A percentile compares a stretch with the other conserved stretches of the same genome.
These are phyloP conservation scores for Lutjanus argentimaculatus DNA, from an alignment of 2,797 vertebrate species.

Conservation along the genomic window DNA sequence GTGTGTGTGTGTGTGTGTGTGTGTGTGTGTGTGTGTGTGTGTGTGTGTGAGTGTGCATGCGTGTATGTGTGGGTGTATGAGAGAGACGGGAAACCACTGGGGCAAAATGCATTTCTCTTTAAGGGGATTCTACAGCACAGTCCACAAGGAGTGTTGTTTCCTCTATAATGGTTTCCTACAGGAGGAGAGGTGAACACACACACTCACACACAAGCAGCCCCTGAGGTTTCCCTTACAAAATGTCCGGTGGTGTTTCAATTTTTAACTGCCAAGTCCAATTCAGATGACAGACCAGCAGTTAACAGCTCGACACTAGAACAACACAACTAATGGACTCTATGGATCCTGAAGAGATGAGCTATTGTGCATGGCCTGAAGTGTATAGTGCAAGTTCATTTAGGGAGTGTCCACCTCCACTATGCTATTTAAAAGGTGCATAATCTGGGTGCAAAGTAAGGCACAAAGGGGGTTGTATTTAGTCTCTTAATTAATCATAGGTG, in stretches of 20 bases:
- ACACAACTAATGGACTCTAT: background rate
- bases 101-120: background rate
- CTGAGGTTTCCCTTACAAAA: constrained; percentile 9
- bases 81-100: background rate
- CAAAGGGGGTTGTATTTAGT: no score
- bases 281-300: background rate
- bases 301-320: constrained; percentile 5
- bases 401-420: no score
- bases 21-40: background rate
- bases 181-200: background rate
- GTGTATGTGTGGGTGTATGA: background rate
- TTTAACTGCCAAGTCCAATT: background rate
- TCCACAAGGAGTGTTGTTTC: constrained; percentile 24
- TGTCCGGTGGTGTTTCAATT: constrained; percentile 1
- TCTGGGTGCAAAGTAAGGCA: no score
- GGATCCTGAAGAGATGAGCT: no score
- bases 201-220: constrained; percentile 23
- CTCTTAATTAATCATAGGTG: no score
- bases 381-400: no score
- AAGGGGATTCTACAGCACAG: background rate
- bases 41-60: background rate
- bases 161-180: background rate
- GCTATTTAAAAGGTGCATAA: no score
- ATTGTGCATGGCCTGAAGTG: no score
- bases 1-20: background rate